Evolutionary conservation across 1,140 invertebrate species (phyloP), one percentile per base, ranked within the genome.

Genomic region (Diachasma alloeum): DNA sequence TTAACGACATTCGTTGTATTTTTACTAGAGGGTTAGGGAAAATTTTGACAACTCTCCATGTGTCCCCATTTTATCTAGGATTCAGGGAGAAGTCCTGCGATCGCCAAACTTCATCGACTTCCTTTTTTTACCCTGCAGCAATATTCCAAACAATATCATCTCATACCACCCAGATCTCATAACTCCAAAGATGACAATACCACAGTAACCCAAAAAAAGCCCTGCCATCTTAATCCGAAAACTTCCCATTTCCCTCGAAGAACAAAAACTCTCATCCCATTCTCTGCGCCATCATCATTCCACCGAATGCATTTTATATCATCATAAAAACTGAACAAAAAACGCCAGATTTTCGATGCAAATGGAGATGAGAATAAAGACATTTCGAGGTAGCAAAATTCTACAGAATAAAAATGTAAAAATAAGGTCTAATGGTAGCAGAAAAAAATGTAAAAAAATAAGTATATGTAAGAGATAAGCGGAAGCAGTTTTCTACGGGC

Each of bases 401-500:
- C 4, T 0, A 53, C 9, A 17, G 48, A 17, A 53, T 53, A 53
- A 53, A 53, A 53, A 53, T 17, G 15, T 53, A 53, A 53, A 53
- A 53, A 53, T 53, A 53, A 53, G 15, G 48, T 53, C 48, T 53
- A 15, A 53, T 5, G 48, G n/a, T n/a, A 17, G 13, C 0, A n/a
- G n/a, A 19, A 53, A 53, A 53, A 53, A 53, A 63, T 63, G 24
- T 26, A 31, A 63, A 63, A 31, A 63, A 63, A 63, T 26, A 31
- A 24, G 59, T 63, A 26, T 31, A 63, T 63, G 59, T 74, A 68
- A 39, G 73, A 67, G 73, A 74, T 74, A 74, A 74, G 73, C 73
- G 56, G 73, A 74, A 74, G 73, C 63, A 74, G 67, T 74, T 74
- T 74, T 67, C 73, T 44, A 74, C 73, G 56, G 63, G 73, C 63